These are phyloP conservation scores for Eupithecia inturbata DNA, from an alignment of 2,888 invertebrate genomes.

Conservation along the genomic window DNA sequence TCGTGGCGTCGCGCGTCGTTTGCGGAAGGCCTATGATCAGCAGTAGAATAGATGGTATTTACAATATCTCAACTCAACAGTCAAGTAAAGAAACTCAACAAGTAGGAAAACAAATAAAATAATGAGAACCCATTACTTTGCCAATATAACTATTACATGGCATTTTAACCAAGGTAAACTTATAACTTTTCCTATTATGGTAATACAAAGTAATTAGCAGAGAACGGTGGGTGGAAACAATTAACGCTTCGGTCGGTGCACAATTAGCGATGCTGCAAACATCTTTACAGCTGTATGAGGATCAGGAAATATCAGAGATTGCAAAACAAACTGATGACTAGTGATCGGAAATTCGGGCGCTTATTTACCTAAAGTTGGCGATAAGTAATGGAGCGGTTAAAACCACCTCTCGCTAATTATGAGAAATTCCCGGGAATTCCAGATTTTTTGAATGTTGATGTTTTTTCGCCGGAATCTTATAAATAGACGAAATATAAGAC, in stretches of 20 bases:
- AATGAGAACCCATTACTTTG: slow-evolving; percentile 6
- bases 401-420: too few relatives aligned
- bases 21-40: too few relatives aligned
- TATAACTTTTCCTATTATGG: slow-evolving; percentile 49
- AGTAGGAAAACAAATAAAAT: neutral
- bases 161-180: slow-evolving; percentile 19
- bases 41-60: too few relatives aligned
- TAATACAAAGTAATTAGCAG: slow-evolving; percentile 68
- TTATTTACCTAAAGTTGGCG: too few relatives aligned
- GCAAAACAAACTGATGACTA: slow-evolving; percentile 50
- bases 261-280: slow-evolving; percentile 60
- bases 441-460: too few relatives aligned
- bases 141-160: neutral
- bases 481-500: too few relatives aligned
- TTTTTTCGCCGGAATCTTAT: too few relatives aligned
- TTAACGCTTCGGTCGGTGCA: slow-evolving; percentile 63
- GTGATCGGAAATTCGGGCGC: too few relatives aligned
- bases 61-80: neutral
- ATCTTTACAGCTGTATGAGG: slow-evolving; percentile 53
- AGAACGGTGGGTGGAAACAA: slow-evolving; percentile 59
- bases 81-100: neutral
- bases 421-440: too few relatives aligned
- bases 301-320: slow-evolving; percentile 60
- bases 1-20: too few relatives aligned
- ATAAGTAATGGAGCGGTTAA: too few relatives aligned